Evolutionary conservation across 2,888 invertebrate species (phyloP), one percentile per base, ranked within the genome.

Genomic region (Diachrysia chrysitis): DNA sequence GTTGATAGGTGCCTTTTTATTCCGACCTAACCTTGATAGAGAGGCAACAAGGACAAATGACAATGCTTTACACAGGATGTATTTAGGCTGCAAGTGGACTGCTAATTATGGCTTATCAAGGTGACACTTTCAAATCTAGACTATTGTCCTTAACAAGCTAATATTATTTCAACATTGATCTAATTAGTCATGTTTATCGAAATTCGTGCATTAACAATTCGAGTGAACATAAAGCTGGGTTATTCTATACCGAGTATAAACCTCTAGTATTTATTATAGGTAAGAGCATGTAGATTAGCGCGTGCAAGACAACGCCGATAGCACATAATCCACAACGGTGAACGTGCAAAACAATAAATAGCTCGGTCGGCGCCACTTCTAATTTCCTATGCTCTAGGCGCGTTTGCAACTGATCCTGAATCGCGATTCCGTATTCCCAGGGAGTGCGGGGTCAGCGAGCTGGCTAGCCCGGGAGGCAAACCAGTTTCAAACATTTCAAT

Each of bases 401-500:
- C 84, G 81, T 85, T 74, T 86, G 84, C 87, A 85, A 83, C 77
- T 86, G 91, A 92, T 92, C 90, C 91, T 87, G 85, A 87, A 85
- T 85, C 83, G 86, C 92, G 91, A 92, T 92, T 91, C 89, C 85
- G 89, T 91, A 89, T 92, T 92, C 92, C 90, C 89, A 83, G 85
- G 87, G 89, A 90, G 91, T 89, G 83, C 83, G 89, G 90, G 94
- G 93, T 93, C 94, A 92, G 86, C 86, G 89, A 91, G 91, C 91
- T 87, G 85, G 87, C 90, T 85, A 85, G 87, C 81, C 84, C 85
- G 80, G 86, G 87, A 87, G 87, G 86, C 88, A 92, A 95, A 94
- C 94, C 93, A 90, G 94, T 95, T 94, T 87, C 87, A 86, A 82
- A 87, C 91, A 93, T 94, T 94, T 93, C 93, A 93, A 94, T 94